Evolutionary conservation across 2,113 vertebrate species (phyloP).

Genomic region (Halichoerus grypus): DNA sequence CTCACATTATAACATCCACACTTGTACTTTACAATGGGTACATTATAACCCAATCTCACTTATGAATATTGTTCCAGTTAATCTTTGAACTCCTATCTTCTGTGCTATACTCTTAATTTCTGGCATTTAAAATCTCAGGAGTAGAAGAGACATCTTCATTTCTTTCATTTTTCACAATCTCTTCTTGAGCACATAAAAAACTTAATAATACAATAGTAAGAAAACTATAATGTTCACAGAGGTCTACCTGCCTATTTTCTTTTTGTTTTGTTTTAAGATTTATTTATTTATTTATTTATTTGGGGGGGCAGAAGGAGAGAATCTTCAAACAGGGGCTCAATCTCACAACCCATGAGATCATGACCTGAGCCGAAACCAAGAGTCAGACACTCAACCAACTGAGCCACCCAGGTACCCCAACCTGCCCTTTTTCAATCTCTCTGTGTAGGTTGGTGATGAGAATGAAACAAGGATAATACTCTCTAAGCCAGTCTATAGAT

Average conservation of each 20-base stretch:
- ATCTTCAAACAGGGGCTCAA: neutral
- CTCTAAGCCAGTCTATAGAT: neutral
- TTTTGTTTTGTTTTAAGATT: neutral
- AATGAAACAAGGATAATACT: neutral
- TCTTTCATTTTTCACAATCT: neutral
- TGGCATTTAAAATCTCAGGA: constrained; percentile 13
- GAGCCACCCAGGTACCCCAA: neutral
- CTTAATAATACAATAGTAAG: constrained; percentile 12
- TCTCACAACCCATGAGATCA: neutral
- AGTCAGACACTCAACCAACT: neutral
- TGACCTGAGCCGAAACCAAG: neutral
- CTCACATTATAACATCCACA: neutral
- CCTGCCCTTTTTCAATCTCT: neutral
- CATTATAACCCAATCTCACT: neutral
- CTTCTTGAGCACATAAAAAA: neutral
- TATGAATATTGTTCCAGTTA: constrained; percentile 3
- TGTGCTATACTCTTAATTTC: neutral
- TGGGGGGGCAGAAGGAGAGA: neutral
- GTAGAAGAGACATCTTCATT: neutral
- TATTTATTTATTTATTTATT: neutral
- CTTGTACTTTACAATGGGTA: neutral
- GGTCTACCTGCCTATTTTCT: neutral
- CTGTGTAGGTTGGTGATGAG: neutral
- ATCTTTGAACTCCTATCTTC: constrained; percentile 13
- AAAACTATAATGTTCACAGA: neutral